Evolutionary conservation across 2,888 invertebrate species (phyloP), one percentile per base, ranked within the genome.

Genomic region (Beris morrisii): DNA sequence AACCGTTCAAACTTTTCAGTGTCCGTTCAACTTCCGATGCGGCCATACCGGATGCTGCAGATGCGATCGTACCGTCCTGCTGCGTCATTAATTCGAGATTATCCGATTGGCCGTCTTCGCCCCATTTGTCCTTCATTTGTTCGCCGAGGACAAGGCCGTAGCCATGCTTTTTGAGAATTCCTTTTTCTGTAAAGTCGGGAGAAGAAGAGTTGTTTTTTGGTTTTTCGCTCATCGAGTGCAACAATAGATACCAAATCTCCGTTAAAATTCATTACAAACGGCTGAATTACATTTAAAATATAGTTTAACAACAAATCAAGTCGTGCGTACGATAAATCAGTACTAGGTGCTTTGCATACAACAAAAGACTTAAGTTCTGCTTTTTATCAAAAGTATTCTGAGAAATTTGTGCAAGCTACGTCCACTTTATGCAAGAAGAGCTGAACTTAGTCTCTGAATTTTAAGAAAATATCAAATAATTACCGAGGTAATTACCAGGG

Each of bases 1-100:
- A 95, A 50, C 94, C 95, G 78, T 94, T 93, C 52, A 95, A 84
- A 69, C 90, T 91, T 84, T 92, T 91, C n/a, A 93, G 84, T 57
- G 92, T 93, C 73, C 93, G 86, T 76, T 94, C 93, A 79, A 92
- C 90, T 73, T 91, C 91, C 2, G 89, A 87, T 69, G 89, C 88
- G 15, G 88, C 84, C 12, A 82, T 83, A 65, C 85, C 85, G 74
- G 85, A 78, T 72, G 78, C 75, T 56, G 81, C 80, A 11, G 87
- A 83, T 3, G 86, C 85, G 77, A 89, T 84, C 74, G 87, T 87
- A 57, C 87, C 87, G 74, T 90, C 89, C 48, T 87, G 87, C 77
- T 87, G 87, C 48, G 86, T 86, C 72, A 88, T 85, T 55, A 84
- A 84, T 76, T 89, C 88, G 72, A 87, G 83, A 77, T 88, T 88